Base-by-base conservation (phyloP, 2,888 invertebrate genomes). In the Hipparchia semele region DNA sequence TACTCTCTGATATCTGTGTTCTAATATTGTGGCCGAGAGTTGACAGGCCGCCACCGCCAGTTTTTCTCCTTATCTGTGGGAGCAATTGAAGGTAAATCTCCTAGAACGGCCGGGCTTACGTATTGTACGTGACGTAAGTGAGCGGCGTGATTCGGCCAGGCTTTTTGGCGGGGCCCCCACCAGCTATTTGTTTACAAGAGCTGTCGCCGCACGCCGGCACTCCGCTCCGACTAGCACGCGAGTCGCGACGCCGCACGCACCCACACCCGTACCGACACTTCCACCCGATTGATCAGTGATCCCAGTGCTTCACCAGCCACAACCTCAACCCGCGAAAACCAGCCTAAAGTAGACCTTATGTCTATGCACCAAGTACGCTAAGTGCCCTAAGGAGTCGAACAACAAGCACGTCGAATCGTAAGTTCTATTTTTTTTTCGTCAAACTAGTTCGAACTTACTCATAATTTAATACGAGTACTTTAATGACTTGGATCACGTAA, bases 131-230 rank as follows among this genome's bases (percentile, higher is more conserved):
- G 92, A 92, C 91, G 93, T 90, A 90, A 91, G 92, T 90, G 89
- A 91, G 85, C 88, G 91, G 88, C 79, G 82, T 82, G 79, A 86
- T 88, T 87, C 87, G 87, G 86, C 83, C 85, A 91, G 90, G 92
- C 91, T 92, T 92, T 92, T 91, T 87, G 90, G 89, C 86, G 89
- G 87, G 91, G 90, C 93, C 93, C 93, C 93, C 93, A 90, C 93
- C 92, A 89, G 86, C 87, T 86, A 85, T 90, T 92, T 92, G 92
- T 93, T 92, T 92, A 93, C 93, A 90, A 87, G 90, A 87, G 83
- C 85, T 86, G 82, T 88, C 87, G 84, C 87, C 84, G 85, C 82
- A 82, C 88, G 86, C 90, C 91, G 92, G 88, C 93, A 92, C 89
- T 92, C 84, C 88, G 90, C 87, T 84, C 86, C 87, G 90, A 87